These are phyloP conservation scores for Arizona elegans DNA, from an alignment of 2,113 vertebrate species.

Conservation along the genomic window DNA sequence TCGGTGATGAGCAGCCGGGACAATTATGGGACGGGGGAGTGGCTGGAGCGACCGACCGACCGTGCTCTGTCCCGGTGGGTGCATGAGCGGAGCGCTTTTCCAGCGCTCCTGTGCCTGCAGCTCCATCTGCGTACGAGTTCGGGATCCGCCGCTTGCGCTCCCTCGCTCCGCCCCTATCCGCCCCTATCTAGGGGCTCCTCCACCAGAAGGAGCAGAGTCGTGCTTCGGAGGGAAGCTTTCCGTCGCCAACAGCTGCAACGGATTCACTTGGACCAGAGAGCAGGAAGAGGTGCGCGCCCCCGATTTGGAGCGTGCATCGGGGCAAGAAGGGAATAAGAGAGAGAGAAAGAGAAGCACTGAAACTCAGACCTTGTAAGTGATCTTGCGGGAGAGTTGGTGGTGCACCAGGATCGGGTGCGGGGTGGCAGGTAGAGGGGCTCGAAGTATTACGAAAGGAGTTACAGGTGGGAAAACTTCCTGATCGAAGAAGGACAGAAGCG, in stretches of 20 bases:
- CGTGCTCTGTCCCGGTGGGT: neutral
- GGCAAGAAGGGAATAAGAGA: neutral
- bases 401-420: neutral
- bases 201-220: too few species aligned
- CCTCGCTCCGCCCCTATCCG: neutral
- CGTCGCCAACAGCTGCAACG: neutral
- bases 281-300: neutral
- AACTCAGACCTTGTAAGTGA: neutral
- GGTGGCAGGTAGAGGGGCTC: neutral
- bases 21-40: neutral
- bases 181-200: neutral
- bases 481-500: neutral
- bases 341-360: neutral
- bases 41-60: neutral
- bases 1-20: neutral
- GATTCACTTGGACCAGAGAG: neutral
- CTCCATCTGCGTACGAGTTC: conserved; percentile 20
- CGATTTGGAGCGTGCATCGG: neutral
- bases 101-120: neutral
- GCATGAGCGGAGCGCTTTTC: neutral
- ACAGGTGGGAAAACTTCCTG: neutral
- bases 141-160: neutral
- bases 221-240: neutral
- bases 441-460: neutral
- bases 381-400: neutral